Evolutionary conservation across 1,140 invertebrate genomes (phyloP), one percentile per base, ranked within the genome.

Genomic region (Zelostemma sp.): DNA sequence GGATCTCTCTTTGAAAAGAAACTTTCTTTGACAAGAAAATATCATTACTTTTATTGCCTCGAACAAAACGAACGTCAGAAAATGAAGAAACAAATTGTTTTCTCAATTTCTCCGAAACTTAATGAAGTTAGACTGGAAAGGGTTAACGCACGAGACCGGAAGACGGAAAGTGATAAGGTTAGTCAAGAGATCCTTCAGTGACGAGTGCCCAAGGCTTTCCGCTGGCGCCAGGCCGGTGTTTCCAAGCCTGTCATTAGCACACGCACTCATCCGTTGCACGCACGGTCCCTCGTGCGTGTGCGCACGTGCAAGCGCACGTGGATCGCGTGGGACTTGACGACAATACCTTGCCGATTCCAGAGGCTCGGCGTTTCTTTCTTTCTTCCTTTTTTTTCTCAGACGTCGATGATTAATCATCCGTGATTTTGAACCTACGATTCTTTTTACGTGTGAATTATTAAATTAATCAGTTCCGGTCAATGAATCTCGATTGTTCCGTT

Each of bases 251-350:
- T 80, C 77, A 80, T 80, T 80, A 80, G 68, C 75, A 79, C 77
- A 79, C 77, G 78, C 78, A 77, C 77, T 80, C 78, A 76, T 79
- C 77, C 76, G 72, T 77, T 80, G 77, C 78, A 75, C 75, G 77
- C 76, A 75, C 76, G 59, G 65, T 25, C 43, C 66, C 61, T 62
- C 70, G 63, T 76, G 69, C 76, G 74, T 76, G 77, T 74, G 77
- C 72, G 77, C 74, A 77, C 76, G 74, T 77, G 77, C 69, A 77
- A 72, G 73, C 72, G 68, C 68, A 70, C 72, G 72, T 70, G 71
- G 64, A 59, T 68, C 69, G 69, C 77, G 77, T 80, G 77, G 77
- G 77, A 78, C 75, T 76, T 47, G 63, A 54, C 65, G 55, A 68
- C 68, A 71, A 66, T 71, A 49, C 65, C 66, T 66, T 54, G 47